Evolutionary conservation across 2,797 vertebrate species (phyloP), one percentile per base, ranked within the genome.

Genomic region (Pachyuromys duprasi): DNA sequence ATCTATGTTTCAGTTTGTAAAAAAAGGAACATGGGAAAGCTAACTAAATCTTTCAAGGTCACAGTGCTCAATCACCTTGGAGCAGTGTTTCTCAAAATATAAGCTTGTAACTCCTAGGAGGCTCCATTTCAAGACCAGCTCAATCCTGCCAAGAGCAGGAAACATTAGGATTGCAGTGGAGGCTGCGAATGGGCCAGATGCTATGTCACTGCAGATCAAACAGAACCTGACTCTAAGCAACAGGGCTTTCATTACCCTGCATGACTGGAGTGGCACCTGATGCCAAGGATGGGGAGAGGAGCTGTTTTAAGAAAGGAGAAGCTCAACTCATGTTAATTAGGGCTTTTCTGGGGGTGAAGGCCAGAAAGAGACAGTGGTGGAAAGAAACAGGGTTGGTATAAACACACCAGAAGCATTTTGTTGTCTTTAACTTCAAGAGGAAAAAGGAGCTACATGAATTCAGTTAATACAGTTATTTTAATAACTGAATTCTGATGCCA

Each of bases 31-130:
- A 18, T 12, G 39, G 90, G 78, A 89, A 95, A 93, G 57, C 69
- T 84, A 91, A 79, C 62, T 95, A 9, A 75, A 83, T 11, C 33
- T 42, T 49, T 70, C 96, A 97, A 90, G 96, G 96, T 96, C 96
- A 95, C 15, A 84, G 60, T 89, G 76, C 72, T 90, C 92, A 75
- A 31, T 53, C 24, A 62, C 39, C 14, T n/a, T 55, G 55, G 28
- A 92, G 55, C 78, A 60, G 76, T 69, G 65, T 86, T 95, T 74
- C 89, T 90, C 57, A 65, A 81, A 96, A 33, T 57, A 24, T 75
- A 87, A 89, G 42, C 69, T 18, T 90, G 62, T 39, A 91, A 84
- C 31, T 94, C 84, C 49, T 24, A 42, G 75, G 33, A 89, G 53
- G 22, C 36, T 65, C 67, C 26, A 74, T 86, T 91, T 82, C 31